Conservation (phyloP, 2,797 vertebrate genomes). For the Hippoglossus hippoglossus region DNA sequence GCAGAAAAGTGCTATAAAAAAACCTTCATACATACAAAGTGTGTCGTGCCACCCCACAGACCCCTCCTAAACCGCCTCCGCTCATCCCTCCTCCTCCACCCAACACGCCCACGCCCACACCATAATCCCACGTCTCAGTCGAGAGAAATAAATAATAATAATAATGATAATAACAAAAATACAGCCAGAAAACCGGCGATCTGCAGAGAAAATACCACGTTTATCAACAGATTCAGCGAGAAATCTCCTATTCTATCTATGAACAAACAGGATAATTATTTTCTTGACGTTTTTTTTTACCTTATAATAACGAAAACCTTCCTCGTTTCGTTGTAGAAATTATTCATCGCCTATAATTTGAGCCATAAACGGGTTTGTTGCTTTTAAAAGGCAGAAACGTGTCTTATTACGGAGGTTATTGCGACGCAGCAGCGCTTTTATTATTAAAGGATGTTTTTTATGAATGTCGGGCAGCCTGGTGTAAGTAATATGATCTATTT, state of each 20-base stretch:
- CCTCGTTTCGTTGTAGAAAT: constrained; percentile 47
- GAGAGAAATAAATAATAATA: constrained; percentile 21
- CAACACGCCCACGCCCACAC: constrained; percentile 84
- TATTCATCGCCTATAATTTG: constrained; percentile 27
- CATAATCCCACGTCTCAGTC: constrained; percentile 85
- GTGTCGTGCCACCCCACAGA: constrained; percentile 89
- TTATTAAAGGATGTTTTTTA: constrained; percentile 59
- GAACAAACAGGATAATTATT: constrained; percentile 44
- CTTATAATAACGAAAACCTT: constrained; percentile 11
- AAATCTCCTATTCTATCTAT: neutral
- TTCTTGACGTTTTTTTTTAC: constrained; percentile 3
- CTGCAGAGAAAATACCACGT: constrained; percentile 41
- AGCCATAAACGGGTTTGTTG: constrained; percentile 21
- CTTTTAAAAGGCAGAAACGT: constrained; percentile 20
- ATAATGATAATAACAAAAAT: constrained; percentile 68
- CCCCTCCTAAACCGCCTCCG: constrained; percentile 80
- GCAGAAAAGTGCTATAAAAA: constrained; percentile 91
- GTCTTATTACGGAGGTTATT: constrained; percentile 16
- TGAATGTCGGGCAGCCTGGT: constrained; percentile 58
- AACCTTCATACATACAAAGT: constrained; percentile 90
- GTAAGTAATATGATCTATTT: constrained; percentile 66
- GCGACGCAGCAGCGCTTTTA: constrained; percentile 31
- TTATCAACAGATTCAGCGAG: constrained; percentile 34
- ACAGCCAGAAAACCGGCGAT: constrained; percentile 58
- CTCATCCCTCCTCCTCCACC: constrained; percentile 79